Evolutionary conservation across 2,888 invertebrate genomes (phyloP), one percentile per base, ranked within the genome.

Genomic region (Napeogenes inachia): DNA sequence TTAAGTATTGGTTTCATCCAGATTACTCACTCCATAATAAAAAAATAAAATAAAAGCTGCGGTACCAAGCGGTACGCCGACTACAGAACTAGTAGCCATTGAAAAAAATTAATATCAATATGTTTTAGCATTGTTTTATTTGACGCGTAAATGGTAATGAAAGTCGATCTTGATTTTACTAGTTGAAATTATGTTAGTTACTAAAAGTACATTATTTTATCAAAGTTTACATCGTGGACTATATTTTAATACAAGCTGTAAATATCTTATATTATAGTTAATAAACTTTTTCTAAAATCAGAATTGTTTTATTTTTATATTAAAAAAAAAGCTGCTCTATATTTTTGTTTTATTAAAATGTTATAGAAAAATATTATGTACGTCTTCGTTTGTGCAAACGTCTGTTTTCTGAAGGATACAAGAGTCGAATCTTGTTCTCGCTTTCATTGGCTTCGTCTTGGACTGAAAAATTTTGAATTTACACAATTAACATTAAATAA

Each of bases 191-290:
- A 66, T 62, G 64, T 64, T 72, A 66, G 71, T 68, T 70, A 70
- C 66, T 75, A 62, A 71, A 82, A 84, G 83, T 85, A 85, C 84
- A 85, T 73, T 74, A 21, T 77, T 75, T 77, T 77, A 71, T 79
- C 73, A 74, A 77, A 79, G 75, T 77, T 74, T 74, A 72, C 73
- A 73, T 73, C 69, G 69, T 72, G 74, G 71, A 72, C 75, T 71
- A 67, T 80, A 79, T 76, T 72, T 76, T 77, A 75, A 74, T 75
- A 73, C 72, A 75, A 76, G 79, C 81, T 85, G 85, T 85, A 85
- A 85, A 85, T 85, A 85, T 73, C 77, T 81, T 45, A 79, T 77
- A 77, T 79, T 81, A 82, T 79, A 63, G 53, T 66, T 65, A 68
- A 72, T 71, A 72, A 70, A 73, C 74, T 68, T 71, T 61, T 72